Conservation (phyloP, 2,113 vertebrate species). For the Hymenochirus boettgeri region DNA sequence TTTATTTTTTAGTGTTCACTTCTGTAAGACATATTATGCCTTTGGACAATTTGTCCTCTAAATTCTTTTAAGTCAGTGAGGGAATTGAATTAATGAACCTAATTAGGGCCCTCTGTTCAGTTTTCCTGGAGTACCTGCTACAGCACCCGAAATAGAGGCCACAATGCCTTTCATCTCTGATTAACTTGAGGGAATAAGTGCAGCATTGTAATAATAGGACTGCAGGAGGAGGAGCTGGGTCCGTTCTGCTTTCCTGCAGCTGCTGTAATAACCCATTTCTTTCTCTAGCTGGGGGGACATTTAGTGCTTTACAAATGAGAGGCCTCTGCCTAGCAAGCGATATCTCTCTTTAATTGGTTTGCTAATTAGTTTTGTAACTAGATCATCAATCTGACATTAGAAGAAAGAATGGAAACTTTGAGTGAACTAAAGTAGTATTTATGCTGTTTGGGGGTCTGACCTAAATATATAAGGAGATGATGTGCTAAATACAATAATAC, state of each 20-base stretch:
- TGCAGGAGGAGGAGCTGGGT: not conserved
- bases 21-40: not conserved
- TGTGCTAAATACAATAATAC: not conserved
- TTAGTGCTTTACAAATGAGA: not conserved
- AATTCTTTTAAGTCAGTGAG: not conserved
- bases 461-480: not conserved
- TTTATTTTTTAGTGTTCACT: not conserved
- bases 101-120: conserved; percentile 5
- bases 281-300: conserved; percentile 5
- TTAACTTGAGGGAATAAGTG: conserved; percentile 9
- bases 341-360: conserved; percentile 4
- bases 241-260: not conserved
- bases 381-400: conserved; percentile 18
- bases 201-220: conserved; percentile 15
- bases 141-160: conserved; percentile 21
- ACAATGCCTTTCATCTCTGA: conserved; percentile 2
- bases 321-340: not conserved
- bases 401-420: conserved; percentile 3
- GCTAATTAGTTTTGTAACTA: conserved; percentile 26
- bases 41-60: conserved; percentile 8
- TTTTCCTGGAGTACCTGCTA: not conserved
- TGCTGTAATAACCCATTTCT: not conserved
- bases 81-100: conserved; percentile 28
- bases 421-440: not conserved
- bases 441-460: not conserved